phyloP scores from a whole-genome alignment of 2,113 vertebrate species.

The Ptilonorhynchus violaceus region DNA sequence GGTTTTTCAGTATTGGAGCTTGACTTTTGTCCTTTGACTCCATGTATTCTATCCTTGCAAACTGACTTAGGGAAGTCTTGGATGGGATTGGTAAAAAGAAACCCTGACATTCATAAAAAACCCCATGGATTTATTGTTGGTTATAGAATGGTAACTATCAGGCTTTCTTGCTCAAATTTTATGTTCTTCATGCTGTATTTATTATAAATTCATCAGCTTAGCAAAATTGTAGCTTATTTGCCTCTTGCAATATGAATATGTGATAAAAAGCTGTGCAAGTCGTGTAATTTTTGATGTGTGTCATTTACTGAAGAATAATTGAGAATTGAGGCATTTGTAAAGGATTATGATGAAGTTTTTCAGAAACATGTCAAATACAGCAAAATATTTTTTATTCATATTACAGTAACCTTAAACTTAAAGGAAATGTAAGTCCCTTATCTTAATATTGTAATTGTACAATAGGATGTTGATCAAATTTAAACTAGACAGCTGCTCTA shows the following conservation, averaged over 20 bases:
- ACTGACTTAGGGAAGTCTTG: neutral
- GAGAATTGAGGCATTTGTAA: neutral
- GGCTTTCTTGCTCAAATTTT: neutral
- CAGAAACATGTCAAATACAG: neutral
- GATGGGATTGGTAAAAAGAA: neutral
- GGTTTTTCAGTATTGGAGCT: neutral
- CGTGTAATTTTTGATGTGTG: neutral
- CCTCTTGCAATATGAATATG: neutral
- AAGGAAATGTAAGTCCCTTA: neutral
- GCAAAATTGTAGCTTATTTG: neutral
- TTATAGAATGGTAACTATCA: neutral
- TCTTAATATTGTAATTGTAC: neutral
- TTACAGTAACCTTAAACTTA: neutral
- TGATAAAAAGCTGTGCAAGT: neutral
- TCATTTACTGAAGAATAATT: neutral
- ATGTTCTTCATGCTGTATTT: neutral
- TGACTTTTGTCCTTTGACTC: neutral
- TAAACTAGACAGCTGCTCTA: neutral
- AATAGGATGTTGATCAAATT: neutral
- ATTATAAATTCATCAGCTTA: neutral
- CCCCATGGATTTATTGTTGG: neutral
- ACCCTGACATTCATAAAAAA: neutral
- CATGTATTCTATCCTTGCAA: neutral
- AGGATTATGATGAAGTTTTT: neutral
- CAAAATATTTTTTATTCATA: neutral